phyloP scores from a whole-genome alignment of 2,888 invertebrate genomes.

The Polyploca ridens region DNA sequence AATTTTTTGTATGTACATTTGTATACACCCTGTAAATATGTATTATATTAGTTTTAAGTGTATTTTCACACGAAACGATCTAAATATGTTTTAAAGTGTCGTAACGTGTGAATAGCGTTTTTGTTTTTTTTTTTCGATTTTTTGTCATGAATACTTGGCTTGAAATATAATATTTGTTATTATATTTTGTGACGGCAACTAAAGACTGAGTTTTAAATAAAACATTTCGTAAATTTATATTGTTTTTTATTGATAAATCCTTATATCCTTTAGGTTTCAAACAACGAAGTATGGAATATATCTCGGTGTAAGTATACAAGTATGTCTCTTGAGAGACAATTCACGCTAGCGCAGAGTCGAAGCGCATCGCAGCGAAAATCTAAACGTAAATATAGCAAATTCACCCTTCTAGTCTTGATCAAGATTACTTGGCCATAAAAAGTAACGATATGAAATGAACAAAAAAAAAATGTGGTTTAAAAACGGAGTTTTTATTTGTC shows the following conservation, averaged over 20 bases:
- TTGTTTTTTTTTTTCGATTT: neutral
- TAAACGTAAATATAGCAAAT: too few species aligned
- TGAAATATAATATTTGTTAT: neutral
- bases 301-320: too few species aligned
- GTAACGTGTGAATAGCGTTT: neutral
- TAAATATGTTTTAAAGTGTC: neutral
- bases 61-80: slow-evolving; percentile 2
- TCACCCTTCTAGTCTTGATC: too few species aligned
- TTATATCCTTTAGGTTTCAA: too few species aligned
- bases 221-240: neutral
- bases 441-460: too few species aligned
- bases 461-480: too few species aligned
- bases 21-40: slow-evolving; percentile 25
- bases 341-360: too few species aligned
- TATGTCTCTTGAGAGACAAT: too few species aligned
- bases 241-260: neutral
- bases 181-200: neutral
- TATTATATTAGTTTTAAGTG: slow-evolving; percentile 17
- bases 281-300: too few species aligned
- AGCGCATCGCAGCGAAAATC: too few species aligned
- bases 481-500: too few species aligned
- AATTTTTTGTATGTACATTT: slow-evolving; percentile 33
- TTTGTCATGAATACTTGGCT: neutral
- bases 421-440: too few species aligned
- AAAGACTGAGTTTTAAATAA: slow-evolving; percentile 2